phyloP scores from a whole-genome alignment of 2,797 vertebrate genomes.

The Cirrhinus molitorella region DNA sequence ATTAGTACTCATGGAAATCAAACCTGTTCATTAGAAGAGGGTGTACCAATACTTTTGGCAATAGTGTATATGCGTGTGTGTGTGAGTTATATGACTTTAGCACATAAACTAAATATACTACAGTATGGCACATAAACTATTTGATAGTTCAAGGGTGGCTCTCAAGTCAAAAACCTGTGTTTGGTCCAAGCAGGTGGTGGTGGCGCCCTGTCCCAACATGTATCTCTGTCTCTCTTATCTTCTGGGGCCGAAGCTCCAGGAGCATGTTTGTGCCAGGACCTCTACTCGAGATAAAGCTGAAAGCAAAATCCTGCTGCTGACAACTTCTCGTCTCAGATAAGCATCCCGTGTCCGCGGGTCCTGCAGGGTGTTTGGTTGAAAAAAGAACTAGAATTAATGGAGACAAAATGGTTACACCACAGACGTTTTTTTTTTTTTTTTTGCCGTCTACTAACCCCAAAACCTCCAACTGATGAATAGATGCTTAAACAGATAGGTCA shows the following conservation, averaged over 20 bases:
- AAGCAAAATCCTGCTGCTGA: slow-evolving; percentile 78
- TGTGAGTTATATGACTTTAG: too few relatives aligned
- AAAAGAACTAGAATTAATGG: slow-evolving; percentile 54
- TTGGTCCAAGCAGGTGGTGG: slow-evolving; percentile 15
- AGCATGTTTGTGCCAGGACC: slow-evolving; percentile 61
- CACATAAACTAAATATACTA: background rate
- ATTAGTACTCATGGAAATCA: too few relatives aligned
- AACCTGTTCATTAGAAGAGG: too few relatives aligned
- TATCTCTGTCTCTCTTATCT: slow-evolving; percentile 79
- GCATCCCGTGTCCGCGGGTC: slow-evolving; percentile 67
- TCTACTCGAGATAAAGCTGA: slow-evolving; percentile 77
- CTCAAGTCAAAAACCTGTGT: slow-evolving; percentile 8
- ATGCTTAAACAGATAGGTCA: slow-evolving; percentile 63
- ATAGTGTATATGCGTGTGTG: too few relatives aligned
- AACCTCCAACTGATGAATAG: slow-evolving; percentile 60
- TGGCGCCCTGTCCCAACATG: slow-evolving; percentile 27
- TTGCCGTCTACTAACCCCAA: slow-evolving; percentile 49
- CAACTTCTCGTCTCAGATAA: slow-evolving; percentile 76
- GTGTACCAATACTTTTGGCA: too few relatives aligned
- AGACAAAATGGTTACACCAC: slow-evolving; percentile 54
- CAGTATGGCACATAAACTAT: background rate
- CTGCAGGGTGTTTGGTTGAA: slow-evolving; percentile 17
- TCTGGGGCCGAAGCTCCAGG: slow-evolving; percentile 67
- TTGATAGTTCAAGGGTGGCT: background rate
- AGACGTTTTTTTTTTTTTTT: background rate